Evolutionary conservation across 1,140 invertebrate genomes (phyloP).

Genomic region (Lerema accius): DNA sequence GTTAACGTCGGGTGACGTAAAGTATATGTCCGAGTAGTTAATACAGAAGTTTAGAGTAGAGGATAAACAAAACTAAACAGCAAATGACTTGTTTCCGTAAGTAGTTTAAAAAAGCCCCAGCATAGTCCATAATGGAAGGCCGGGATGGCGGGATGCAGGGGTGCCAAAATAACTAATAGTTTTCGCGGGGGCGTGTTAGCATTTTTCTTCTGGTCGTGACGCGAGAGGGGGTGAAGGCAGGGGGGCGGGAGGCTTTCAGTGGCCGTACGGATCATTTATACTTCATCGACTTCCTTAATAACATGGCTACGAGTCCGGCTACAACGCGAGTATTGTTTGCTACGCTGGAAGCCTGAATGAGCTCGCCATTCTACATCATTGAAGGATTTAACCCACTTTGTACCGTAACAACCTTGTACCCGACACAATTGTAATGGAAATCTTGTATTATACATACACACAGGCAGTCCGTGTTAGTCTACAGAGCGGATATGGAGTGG

Average conservation of each 20-base stretch:
- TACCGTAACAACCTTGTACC: conserved; percentile 8
- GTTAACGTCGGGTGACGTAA: no score
- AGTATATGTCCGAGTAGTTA: no score
- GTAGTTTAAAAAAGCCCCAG: conserved; percentile 37
- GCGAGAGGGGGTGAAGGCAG: conserved; percentile 45
- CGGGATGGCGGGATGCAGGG: conserved; percentile 63
- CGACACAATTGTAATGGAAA: conserved; percentile 20
- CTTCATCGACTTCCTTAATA: conserved; percentile 78
- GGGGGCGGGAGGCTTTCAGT: conserved; percentile 55
- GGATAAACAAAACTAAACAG: conserved; percentile 12
- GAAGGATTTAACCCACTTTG: conserved; percentile 29
- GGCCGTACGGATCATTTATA: conserved; percentile 76
- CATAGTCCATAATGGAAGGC: conserved; percentile 66
- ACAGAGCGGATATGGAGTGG: background rate
- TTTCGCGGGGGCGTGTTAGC: conserved; percentile 80
- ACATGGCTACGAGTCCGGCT: conserved; percentile 41
- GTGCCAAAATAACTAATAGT: conserved; percentile 82
- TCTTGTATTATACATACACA: no score
- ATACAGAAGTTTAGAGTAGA: no score
- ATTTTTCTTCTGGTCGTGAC: conserved; percentile 81
- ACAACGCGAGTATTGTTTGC: conserved; percentile 40
- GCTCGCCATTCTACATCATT: conserved; percentile 18
- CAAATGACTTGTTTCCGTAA: conserved; percentile 34
- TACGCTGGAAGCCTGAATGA: conserved; percentile 29
- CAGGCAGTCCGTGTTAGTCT: background rate